Percentiles rank a stretch among this genome's conserved stretches.
Evolutionary conservation across 2,797 vertebrate species (phyloP).

Genomic region (Muraenolepis orangiensis): DNA sequence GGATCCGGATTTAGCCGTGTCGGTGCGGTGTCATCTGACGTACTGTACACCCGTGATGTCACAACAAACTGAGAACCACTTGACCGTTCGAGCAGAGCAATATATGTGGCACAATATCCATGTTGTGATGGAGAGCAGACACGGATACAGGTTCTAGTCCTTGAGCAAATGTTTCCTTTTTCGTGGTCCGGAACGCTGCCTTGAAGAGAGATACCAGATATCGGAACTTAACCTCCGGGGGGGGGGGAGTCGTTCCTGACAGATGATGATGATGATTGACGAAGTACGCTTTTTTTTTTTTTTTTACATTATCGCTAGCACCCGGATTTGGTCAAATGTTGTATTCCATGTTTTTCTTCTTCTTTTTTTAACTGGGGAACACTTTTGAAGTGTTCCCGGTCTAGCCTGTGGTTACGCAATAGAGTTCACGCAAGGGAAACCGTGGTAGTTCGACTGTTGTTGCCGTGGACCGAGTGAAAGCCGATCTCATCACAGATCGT

Average conservation of each 20-base stretch:
- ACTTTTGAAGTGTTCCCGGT: background rate
- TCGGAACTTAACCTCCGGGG: background rate
- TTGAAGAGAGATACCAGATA: background rate
- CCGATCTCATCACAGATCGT: background rate
- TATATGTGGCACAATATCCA: background rate
- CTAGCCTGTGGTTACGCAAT: background rate
- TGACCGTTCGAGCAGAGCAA: no score
- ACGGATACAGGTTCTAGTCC: background rate
- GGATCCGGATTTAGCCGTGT: background rate
- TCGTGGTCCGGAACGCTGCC: background rate
- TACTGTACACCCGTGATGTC: conserved; percentile 5
- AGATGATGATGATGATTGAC: background rate
- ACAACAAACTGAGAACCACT: background rate
- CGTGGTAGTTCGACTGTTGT: background rate
- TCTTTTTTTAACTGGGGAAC: no score
- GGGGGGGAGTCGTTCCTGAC: no score
- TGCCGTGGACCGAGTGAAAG: background rate
- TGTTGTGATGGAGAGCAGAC: background rate
- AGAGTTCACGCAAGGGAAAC: background rate
- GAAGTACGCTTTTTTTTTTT: no score
- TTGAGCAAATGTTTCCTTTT: background rate
- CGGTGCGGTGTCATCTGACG: conserved; percentile 1
- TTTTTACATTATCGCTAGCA: background rate
- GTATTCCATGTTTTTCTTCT: background rate
- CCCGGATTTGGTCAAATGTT: background rate